phyloP scores from a whole-genome alignment of 2,113 vertebrate genomes.

The Zosterops hypoxanthus region DNA sequence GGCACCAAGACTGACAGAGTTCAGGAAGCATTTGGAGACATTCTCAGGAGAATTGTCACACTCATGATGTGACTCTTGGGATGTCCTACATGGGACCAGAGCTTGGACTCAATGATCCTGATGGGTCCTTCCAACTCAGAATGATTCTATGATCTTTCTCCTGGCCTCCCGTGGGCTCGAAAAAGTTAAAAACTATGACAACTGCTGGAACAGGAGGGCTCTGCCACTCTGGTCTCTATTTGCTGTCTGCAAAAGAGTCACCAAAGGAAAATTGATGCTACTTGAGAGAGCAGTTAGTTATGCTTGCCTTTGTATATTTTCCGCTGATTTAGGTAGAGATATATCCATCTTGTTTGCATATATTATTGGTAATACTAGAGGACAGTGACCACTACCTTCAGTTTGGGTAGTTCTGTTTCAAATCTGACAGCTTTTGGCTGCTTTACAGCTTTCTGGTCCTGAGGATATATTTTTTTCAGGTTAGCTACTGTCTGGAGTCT shows the following conservation, averaged over 20 bases:
- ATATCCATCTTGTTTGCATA: too few relatives aligned
- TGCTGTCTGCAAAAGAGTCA: neutral
- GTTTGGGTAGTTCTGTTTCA: neutral
- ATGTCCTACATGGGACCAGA: neutral
- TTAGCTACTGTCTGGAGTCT: neutral
- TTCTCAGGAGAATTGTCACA: too few relatives aligned
- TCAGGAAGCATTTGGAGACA: neutral
- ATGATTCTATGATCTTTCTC: neutral
- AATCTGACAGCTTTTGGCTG: neutral
- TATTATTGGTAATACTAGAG: neutral
- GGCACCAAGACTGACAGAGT: neutral
- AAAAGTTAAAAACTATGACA: neutral
- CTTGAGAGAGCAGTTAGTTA: neutral
- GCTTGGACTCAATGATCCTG: neutral
- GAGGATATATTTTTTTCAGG: neutral
- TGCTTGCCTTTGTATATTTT: neutral
- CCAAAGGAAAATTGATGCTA: neutral
- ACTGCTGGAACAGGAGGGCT: neutral
- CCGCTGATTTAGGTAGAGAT: neutral
- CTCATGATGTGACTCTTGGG: neutral
- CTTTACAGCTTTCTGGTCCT: neutral
- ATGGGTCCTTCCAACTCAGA: neutral
- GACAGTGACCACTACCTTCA: neutral
- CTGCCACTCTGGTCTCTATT: neutral
- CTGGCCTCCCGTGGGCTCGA: neutral